Conservation (phyloP, 2,888 invertebrate species). For the Heliothis peltigera region DNA sequence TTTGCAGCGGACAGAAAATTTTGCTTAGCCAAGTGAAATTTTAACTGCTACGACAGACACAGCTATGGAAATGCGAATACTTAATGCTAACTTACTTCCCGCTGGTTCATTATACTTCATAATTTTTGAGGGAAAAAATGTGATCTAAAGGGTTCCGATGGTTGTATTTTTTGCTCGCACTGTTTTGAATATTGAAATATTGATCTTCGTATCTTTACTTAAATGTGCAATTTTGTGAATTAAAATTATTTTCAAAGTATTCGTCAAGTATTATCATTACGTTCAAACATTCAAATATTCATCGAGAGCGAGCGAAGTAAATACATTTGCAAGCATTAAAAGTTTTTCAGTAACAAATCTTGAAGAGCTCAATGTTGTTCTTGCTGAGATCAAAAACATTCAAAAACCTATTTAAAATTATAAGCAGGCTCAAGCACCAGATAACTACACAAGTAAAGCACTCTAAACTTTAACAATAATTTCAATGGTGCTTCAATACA, state of each 20-base stretch:
- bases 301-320: slow-evolving; percentile 15
- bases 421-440: slow-evolving; percentile 51
- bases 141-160: slow-evolving; percentile 77
- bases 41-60: slow-evolving; percentile 89
- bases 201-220: slow-evolving; percentile 28
- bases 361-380: slow-evolving; percentile 43
- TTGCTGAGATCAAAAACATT: slow-evolving; percentile 54
- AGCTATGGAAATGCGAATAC: slow-evolving; percentile 88
- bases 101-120: slow-evolving; percentile 89
- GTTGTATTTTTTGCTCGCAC: slow-evolving; percentile 45
- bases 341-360: slow-evolving; percentile 48
- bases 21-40: slow-evolving; percentile 90
- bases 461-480: slow-evolving; percentile 65
- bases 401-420: slow-evolving; percentile 61
- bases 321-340: slow-evolving; percentile 45
- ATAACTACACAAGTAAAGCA: slow-evolving; percentile 64
- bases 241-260: slow-evolving; percentile 5
- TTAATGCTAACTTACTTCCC: slow-evolving; percentile 89
- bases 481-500: slow-evolving; percentile 62
- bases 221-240: slow-evolving; percentile 6
- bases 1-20: slow-evolving; percentile 89
- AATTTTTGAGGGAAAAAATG: slow-evolving; percentile 83
- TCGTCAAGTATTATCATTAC: not conserved
- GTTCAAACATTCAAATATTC: slow-evolving; percentile 6
- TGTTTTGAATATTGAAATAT: slow-evolving; percentile 48